Evolutionary conservation across 2,797 vertebrate genomes (phyloP).

Genomic region (Bothrops alternatus): DNA sequence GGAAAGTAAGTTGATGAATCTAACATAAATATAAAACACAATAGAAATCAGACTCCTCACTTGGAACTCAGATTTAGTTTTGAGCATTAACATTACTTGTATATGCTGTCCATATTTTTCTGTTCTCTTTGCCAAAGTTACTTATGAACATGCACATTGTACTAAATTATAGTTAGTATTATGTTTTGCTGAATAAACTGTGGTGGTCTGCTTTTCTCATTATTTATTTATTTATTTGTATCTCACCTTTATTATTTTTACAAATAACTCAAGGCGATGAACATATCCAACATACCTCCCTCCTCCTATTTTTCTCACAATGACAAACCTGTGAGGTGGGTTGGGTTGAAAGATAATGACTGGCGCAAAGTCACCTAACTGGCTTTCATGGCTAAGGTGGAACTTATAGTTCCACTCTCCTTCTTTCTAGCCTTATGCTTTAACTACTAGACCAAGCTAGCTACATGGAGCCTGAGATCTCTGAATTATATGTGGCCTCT

Average conservation of each 20-base stretch:
- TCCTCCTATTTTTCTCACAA: background rate
- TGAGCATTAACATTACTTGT: background rate
- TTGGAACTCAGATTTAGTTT: background rate
- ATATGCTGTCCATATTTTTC: background rate
- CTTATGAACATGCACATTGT: background rate
- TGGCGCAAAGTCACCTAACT: background rate
- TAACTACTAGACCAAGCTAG: background rate
- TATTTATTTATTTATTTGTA: background rate
- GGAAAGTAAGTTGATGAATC: slow-evolving; percentile 62
- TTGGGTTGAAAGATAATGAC: background rate
- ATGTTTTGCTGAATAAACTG: background rate
- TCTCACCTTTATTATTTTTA: background rate
- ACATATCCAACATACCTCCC: background rate
- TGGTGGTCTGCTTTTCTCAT: background rate
- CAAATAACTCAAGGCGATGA: background rate
- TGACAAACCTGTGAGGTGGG: background rate
- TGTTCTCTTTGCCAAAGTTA: background rate
- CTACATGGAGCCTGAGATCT: background rate
- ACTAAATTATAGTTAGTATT: background rate
- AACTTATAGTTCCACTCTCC: background rate
- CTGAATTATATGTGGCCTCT: background rate
- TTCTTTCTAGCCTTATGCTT: background rate
- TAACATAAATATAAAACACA: background rate
- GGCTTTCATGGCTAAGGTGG: background rate
- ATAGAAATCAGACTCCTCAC: background rate